These are phyloP conservation scores for Tinamus guttatus DNA, from an alignment of 2,113 vertebrate species.

Conservation along the genomic window DNA sequence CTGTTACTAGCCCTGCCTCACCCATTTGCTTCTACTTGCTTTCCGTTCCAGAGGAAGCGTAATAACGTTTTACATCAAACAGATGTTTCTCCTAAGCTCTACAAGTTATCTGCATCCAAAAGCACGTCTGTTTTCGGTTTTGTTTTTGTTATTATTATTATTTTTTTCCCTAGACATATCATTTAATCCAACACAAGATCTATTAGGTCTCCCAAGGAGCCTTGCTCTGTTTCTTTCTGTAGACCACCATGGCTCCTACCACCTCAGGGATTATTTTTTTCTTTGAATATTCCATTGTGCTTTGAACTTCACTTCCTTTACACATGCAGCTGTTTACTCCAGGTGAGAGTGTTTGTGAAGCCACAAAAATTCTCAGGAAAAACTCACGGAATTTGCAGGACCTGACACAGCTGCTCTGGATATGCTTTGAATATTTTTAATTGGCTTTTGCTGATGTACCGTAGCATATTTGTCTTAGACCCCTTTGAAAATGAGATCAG, in stretches of 20 bases:
- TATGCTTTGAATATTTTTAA: neutral
- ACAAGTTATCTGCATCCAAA: neutral
- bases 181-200: neutral
- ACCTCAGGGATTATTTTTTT: neutral
- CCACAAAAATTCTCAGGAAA: neutral
- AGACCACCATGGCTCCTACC: neutral
- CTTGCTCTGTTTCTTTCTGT: neutral
- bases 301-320: neutral
- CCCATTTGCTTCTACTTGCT: neutral
- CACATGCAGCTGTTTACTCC: neutral
- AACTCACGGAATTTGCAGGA: neutral
- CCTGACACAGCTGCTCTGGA: neutral
- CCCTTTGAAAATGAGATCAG: neutral
- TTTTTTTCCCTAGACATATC: neutral
- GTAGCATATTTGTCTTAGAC: neutral
- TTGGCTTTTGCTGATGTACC: neutral
- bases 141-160: neutral
- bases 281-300: neutral
- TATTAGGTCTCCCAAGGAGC: neutral
- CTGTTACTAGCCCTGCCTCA: neutral
- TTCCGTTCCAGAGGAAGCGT: neutral
- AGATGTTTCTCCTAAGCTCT: neutral
- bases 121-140: neutral
- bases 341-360: neutral
- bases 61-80: neutral